These are phyloP conservation scores for Rachycentron canadum DNA, from an alignment of 2,797 vertebrate genomes.

Conservation along the genomic window DNA sequence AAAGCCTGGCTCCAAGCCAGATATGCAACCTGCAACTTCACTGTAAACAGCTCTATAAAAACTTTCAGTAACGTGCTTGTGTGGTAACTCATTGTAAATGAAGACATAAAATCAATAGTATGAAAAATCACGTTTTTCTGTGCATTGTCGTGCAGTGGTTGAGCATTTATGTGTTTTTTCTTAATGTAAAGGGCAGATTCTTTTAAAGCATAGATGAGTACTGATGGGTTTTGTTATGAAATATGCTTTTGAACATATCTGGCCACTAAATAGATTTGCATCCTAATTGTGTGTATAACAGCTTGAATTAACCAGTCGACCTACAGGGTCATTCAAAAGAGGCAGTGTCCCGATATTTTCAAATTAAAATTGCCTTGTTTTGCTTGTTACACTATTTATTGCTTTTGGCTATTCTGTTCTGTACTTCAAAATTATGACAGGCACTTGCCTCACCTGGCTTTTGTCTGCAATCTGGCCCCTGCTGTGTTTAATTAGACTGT, in stretches of 20 bases:
- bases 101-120: conserved; percentile 38
- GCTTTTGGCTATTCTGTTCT: conserved; percentile 57
- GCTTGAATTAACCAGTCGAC: conserved; percentile 45
- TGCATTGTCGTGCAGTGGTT: conserved; percentile 17
- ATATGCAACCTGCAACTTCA: conserved; percentile 54
- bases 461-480: conserved; percentile 63
- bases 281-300: conserved; percentile 33
- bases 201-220: conserved; percentile 23
- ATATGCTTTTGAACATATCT: conserved; percentile 19
- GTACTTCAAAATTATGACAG: conserved; percentile 59
- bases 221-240: conserved; percentile 1
- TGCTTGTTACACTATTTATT: conserved; percentile 50
- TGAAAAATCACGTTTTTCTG: conserved; percentile 37
- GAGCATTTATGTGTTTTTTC: conserved; percentile 41
- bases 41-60: conserved; percentile 41
- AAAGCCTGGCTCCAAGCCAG: conserved; percentile 37
- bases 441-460: conserved; percentile 72
- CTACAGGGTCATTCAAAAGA: conserved; percentile 34
- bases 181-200: conserved; percentile 27
- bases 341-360: conserved; percentile 29
- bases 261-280: conserved; percentile 24
- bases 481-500: conserved; percentile 71
- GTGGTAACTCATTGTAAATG: conserved; percentile 21
- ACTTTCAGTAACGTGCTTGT: conserved; percentile 36
- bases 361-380: conserved; percentile 50